Percentiles rank a stretch among this genome's conserved stretches.
phyloP scores from a whole-genome alignment of 2,797 vertebrate species.

The Adelosebastes latens region DNA sequence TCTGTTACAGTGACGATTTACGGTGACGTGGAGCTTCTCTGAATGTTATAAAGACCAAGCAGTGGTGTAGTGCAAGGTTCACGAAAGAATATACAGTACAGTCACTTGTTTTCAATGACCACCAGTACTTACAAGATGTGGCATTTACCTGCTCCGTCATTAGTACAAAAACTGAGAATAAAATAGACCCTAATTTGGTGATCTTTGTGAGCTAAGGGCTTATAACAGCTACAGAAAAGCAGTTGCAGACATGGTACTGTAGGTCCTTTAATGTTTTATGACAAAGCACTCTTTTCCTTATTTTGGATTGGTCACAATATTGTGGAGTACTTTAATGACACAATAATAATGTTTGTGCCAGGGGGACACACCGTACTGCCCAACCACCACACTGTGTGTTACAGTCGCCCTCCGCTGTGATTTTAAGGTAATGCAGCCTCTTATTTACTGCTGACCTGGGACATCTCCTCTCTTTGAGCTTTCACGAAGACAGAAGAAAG shows the following conservation, averaged over 20 bases:
- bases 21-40: background rate
- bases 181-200: background rate
- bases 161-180: background rate
- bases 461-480: background rate
- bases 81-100: background rate
- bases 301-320: background rate
- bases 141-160: background rate
- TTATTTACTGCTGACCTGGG: background rate
- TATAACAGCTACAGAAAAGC: background rate
- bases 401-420: slow-evolving; percentile 62
- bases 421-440: slow-evolving; percentile 46
- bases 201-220: background rate
- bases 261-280: background rate
- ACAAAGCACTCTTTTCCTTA: background rate
- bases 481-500: background rate
- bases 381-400: slow-evolving; percentile 8
- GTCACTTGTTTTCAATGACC: background rate
- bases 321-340: background rate
- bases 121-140: background rate
- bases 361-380: background rate
- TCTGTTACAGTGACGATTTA: background rate
- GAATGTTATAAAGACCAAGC: background rate
- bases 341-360: background rate
- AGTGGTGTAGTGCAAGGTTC: background rate
- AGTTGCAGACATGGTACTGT: background rate